Percentiles rank a stretch among this genome's conserved stretches.
These are phyloP conservation scores for Lasiurus borealis DNA, from an alignment of 2,113 vertebrate genomes.

Conservation along the genomic window DNA sequence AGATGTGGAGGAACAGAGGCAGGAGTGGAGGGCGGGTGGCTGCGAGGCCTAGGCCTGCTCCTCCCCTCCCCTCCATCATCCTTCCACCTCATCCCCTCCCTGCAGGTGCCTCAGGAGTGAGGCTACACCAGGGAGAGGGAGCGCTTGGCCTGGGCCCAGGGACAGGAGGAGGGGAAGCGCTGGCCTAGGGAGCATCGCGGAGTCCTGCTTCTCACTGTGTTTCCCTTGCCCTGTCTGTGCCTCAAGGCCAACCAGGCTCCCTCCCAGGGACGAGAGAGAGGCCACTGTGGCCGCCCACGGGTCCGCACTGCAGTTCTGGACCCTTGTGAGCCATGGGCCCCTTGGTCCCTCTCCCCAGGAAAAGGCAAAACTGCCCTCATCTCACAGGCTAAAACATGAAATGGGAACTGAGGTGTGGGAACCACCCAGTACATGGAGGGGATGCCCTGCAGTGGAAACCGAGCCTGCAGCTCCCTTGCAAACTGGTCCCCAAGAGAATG, in stretches of 20 bases:
- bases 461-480: neutral
- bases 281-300: neutral
- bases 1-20: neutral
- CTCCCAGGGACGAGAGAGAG: neutral
- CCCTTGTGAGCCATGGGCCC: neutral
- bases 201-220: neutral
- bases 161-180: rapidly evolving
- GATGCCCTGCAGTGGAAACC: rapidly evolving
- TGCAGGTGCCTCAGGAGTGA: neutral
- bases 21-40: too few relatives aligned
- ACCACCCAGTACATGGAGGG: rapidly evolving
- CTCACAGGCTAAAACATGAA: neutral
- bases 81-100: too few relatives aligned
- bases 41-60: neutral
- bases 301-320: neutral
- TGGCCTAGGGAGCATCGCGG: rapidly evolving
- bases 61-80: too few relatives aligned
- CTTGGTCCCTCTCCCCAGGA: neutral
- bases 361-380: neutral
- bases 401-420: neutral
- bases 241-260: rapidly evolving
- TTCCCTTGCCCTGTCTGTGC: rapidly evolving
- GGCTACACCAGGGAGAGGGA: neutral
- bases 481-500: neutral
- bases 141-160: neutral